Conservation (phyloP, 2,797 vertebrate species). For the Malacoraja senta region DNA sequence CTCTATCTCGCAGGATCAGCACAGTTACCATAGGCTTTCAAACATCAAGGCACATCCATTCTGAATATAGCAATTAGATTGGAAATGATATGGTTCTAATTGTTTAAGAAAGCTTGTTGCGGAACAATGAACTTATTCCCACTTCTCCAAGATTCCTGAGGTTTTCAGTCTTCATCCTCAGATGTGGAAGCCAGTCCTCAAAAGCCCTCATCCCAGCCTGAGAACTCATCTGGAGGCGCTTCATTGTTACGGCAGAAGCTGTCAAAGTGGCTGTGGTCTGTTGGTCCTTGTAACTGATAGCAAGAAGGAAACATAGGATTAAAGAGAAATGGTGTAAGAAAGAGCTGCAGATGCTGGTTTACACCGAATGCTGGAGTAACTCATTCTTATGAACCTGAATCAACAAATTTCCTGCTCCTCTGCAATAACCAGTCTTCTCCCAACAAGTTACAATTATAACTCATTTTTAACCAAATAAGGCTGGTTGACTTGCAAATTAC, state of each 20-base stretch:
- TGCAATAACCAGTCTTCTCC: no score
- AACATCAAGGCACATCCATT: not conserved
- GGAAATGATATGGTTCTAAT: not conserved
- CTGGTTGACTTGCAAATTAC: no score
- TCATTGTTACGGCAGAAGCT: constrained; percentile 62
- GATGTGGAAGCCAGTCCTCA: constrained; percentile 45
- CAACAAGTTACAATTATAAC: no score
- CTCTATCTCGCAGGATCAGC: no score
- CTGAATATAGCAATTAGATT: no score
- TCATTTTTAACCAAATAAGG: no score
- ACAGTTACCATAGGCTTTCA: not conserved
- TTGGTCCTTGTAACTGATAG: constrained; percentile 58
- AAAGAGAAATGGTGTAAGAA: not conserved
- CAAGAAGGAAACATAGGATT: not conserved
- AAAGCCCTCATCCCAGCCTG: constrained; percentile 71
- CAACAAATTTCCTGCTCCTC: no score
- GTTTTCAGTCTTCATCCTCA: not conserved
- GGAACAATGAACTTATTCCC: not conserved
- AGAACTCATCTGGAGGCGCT: constrained; percentile 61
- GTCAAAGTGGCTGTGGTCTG: constrained; percentile 68
- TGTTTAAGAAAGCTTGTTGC: not conserved
- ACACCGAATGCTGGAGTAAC: no score
- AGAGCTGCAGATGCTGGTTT: no score
- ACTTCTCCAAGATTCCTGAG: not conserved
- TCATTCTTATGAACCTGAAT: no score